Evolutionary conservation across 2,888 invertebrate species (phyloP).

Genomic region (Anagyrus pseudococci): DNA sequence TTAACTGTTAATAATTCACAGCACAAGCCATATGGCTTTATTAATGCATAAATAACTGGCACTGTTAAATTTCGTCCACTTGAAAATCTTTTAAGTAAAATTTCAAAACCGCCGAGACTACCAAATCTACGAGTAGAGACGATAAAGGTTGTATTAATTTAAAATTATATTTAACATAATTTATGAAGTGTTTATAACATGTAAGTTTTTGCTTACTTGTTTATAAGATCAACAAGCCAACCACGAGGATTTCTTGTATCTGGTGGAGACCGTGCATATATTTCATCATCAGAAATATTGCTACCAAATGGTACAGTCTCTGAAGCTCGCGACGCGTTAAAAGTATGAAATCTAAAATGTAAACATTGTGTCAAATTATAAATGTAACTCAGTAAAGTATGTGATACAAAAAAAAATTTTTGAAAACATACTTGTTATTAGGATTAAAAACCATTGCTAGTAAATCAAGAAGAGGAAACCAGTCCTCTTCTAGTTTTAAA

Average conservation of each 20-base stretch:
- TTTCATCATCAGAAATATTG: constrained; percentile 73
- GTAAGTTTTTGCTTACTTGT: constrained; percentile 66
- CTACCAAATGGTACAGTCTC: constrained; percentile 73
- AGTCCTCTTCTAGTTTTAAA: constrained; percentile 86
- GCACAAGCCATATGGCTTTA: constrained; percentile 91
- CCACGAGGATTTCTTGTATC: constrained; percentile 89
- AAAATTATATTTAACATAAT: neutral
- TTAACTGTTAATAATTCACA: constrained; percentile 89
- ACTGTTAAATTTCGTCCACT: constrained; percentile 75
- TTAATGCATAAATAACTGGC: constrained; percentile 79
- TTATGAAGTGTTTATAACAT: neutral
- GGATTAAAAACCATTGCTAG: constrained; percentile 94
- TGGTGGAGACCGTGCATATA: constrained; percentile 75
- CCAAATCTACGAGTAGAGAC: constrained; percentile 74
- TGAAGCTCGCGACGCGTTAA: constrained; percentile 79
- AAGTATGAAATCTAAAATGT: constrained; percentile 80
- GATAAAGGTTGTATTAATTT: too few species aligned
- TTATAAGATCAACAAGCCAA: constrained; percentile 96
- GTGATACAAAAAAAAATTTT: constrained; percentile 4
- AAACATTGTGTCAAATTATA: constrained; percentile 7
- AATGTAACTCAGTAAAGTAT: constrained; percentile 1
- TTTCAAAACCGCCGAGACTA: constrained; percentile 86
- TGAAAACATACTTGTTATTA: constrained; percentile 82
- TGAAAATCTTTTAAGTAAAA: constrained; percentile 83
- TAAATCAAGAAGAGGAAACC: constrained; percentile 90